Conservation (phyloP, 2,888 invertebrate genomes). For the Euplagia quadripunctaria region DNA sequence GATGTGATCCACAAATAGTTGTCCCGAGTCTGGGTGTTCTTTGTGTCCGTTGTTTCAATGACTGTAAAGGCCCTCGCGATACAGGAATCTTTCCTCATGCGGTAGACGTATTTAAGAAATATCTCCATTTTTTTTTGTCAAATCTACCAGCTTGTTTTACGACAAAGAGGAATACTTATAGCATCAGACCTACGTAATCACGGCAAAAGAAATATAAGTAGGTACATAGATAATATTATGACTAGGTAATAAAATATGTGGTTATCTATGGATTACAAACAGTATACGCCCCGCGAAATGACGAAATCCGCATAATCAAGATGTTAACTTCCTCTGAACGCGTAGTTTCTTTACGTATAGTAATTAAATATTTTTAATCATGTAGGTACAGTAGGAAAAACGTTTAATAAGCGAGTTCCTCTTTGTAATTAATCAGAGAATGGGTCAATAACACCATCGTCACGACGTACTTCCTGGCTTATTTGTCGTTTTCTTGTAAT, state of each 20-base stretch:
- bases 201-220: not conserved
- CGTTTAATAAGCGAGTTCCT: constrained; percentile 29
- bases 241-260: not conserved
- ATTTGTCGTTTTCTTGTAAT: constrained; percentile 8
- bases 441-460: constrained; percentile 46
- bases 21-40: too few relatives aligned
- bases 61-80: too few relatives aligned
- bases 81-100: too few relatives aligned
- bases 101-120: too few relatives aligned
- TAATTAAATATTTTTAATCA: constrained; percentile 21
- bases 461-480: constrained; percentile 36
- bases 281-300: constrained; percentile 2
- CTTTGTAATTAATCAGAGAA: constrained; percentile 44
- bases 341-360: not conserved
- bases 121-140: not conserved
- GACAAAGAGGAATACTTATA: not conserved
- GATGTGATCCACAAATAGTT: too few relatives aligned
- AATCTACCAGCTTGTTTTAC: not conserved
- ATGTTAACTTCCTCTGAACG: constrained; percentile 1
- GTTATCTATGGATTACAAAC: not conserved
- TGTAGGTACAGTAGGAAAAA: constrained; percentile 24
- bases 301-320: constrained; percentile 23
- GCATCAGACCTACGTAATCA: not conserved
- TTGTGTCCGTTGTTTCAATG: too few relatives aligned
- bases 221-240: not conserved